Percentiles rank a stretch among this genome's conserved stretches.
Conservation (phyloP, 2,888 invertebrate genomes). For the Trichopria drosophilae region DNA sequence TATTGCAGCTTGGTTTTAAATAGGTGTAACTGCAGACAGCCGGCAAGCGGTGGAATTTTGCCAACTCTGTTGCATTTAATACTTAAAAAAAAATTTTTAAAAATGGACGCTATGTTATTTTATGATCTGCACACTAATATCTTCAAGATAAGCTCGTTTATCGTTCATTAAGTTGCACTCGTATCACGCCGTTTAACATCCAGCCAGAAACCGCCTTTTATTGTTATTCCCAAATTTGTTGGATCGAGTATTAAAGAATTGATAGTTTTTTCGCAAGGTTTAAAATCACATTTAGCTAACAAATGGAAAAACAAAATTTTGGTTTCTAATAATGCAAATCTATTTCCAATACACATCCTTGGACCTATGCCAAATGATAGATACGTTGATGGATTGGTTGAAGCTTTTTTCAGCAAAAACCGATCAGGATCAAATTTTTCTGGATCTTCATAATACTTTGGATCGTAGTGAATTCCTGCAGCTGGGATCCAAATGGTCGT, state of each 20-base stretch:
- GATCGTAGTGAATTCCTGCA: slow-evolving; percentile 51
- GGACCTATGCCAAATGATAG: slow-evolving; percentile 47
- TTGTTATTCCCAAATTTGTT: no score
- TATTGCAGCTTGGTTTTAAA: no score
- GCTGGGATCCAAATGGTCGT: slow-evolving; percentile 48
- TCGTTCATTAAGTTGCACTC: no score
- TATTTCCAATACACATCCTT: slow-evolving; percentile 46
- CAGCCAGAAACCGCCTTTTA: no score
- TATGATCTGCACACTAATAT: no score
- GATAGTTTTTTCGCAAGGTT: slow-evolving; percentile 54
- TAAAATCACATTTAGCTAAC: slow-evolving; percentile 36
- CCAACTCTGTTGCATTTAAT: no score
- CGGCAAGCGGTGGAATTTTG: no score
- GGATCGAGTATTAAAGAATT: slow-evolving; percentile 57
- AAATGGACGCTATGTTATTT: no score
- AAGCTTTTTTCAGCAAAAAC: slow-evolving; percentile 30
- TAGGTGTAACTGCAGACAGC: no score
- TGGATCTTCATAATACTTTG: slow-evolving; percentile 52
- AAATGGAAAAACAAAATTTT: slow-evolving; percentile 43
- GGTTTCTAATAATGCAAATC: slow-evolving; percentile 55
- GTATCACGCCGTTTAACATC: no score
- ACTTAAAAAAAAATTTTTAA: no score
- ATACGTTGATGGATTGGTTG: slow-evolving; percentile 26
- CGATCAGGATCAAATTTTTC: slow-evolving; percentile 56
- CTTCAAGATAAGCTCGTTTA: no score